These are phyloP conservation scores for Cheilosia impressa DNA, from an alignment of 2,888 invertebrate genomes.

Conservation along the genomic window DNA sequence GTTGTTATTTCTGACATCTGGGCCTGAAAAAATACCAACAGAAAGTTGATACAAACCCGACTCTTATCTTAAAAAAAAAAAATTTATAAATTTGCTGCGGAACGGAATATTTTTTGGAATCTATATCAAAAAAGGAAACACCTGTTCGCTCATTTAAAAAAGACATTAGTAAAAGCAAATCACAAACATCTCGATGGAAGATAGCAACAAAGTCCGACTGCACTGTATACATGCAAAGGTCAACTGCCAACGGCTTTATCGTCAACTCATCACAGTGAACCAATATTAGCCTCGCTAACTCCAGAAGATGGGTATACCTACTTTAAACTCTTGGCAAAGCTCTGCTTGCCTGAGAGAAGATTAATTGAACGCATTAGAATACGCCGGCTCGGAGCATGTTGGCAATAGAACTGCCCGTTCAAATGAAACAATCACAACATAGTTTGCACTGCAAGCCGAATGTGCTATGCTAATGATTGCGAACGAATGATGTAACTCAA, in stretches of 20 bases:
- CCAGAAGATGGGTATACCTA: constrained; percentile 25
- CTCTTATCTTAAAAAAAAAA: too few relatives aligned
- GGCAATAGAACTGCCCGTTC: constrained; percentile 10
- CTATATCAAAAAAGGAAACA: too few relatives aligned
- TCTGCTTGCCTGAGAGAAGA: constrained; percentile 18
- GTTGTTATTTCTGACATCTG: background rate
- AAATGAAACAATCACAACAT: background rate
- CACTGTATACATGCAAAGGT: constrained; percentile 17
- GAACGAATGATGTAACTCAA: constrained; percentile 59
- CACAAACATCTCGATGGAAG: background rate
- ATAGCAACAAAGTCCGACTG: constrained; percentile 8
- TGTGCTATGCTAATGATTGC: constrained; percentile 46
- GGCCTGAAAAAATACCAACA: too few relatives aligned
- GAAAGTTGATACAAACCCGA: too few relatives aligned
- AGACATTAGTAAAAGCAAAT: background rate
- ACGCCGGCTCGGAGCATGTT: background rate
- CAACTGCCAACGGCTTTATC: background rate
- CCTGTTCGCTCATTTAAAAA: too few relatives aligned
- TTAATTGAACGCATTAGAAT: background rate
- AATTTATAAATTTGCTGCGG: too few relatives aligned
- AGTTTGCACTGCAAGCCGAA: background rate
- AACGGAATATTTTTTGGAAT: too few relatives aligned
- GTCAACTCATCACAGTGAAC: background rate
- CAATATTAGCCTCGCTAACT: constrained; percentile 8
- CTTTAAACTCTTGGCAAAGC: constrained; percentile 17